Base-by-base conservation (phyloP, 2,888 invertebrate species). In the Clepsis dumicolana region DNA sequence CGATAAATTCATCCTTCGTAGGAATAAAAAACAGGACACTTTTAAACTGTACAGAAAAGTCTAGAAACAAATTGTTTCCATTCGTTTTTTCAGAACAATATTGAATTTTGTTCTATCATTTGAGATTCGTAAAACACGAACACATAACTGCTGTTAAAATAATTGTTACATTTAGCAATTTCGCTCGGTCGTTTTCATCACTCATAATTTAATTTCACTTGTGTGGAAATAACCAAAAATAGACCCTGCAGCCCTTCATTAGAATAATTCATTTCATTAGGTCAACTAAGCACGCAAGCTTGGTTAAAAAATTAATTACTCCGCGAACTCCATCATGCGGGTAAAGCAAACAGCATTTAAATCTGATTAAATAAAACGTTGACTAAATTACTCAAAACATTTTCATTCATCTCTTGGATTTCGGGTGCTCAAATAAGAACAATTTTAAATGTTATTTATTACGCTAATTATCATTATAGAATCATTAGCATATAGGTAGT, bases 191-290 rank as follows among this genome's bases (percentile, higher is more conserved):
- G 52, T n/a, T 52, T 35, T 56, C n/a, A 32, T 21, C 32, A 24
- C n/a, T 56, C 21, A 21, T 21, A 48, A 48, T 48, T 57, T 38
- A 57, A 35, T 50, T 61, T 61, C 14, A 21, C 29, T 50, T 50
- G 14, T 21, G 41, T 57, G 7, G 21, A 38, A 52, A 54, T 50
- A 69, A 68, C 52, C 54, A 69, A 71, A 63, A 65, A 67, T 59
- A 65, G 54, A 61, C 61, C 61, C 71, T 65, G 57, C 76, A 79
- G 77, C 82, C 82, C 80, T 85, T 87, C 85, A 88, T 88, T 89
- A 89, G 84, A 89, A 89, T 88, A 88, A 89, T 89, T 87, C 82
- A 89, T 88, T 89, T 86, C 83, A 88, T 89, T 88, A 88, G 80
- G 78, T 81, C 78, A 74, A 77, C 80, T 80, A 80, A 81, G 86